Evolutionary conservation across 1,140 invertebrate species (phyloP), one percentile per base, ranked within the genome.

Genomic region (Drosophila nigrodunni): DNA sequence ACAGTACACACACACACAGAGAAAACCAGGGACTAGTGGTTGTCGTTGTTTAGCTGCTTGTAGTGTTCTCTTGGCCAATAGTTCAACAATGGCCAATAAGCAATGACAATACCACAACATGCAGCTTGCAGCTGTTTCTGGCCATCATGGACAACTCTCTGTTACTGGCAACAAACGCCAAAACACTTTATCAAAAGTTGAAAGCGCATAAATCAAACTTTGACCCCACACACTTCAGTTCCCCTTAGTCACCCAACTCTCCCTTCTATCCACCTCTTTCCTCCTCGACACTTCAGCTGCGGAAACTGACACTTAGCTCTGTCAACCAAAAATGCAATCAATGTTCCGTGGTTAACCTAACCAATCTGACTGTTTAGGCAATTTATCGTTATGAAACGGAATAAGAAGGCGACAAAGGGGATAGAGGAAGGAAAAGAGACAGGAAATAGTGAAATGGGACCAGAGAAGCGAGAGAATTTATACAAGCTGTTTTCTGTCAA

Each of bases 171-270:
- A 57, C 66, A 50, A 66, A 85, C 77, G 83, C 59, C 82, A 70
- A 79, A 30, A 80, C 82, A 88, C 82, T 87, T 87, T 87, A 80
- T 87, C 82, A 87, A 87, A 79, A 88, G 80, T 83, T 73, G 69
- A 80, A 59, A 67, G 39, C 64, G 64, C 83, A 87, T 87, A 87
- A 87, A 88, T 87, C 82, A 87, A 80, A 87, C 50, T 35, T 3
- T 13, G 30, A 54, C n/a, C 50, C 50, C 50, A 30, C 25, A 13
- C n/a, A 15, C 50, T 34, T 7, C 41, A n/a, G 25, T 30, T 30
- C 0, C 25, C 39, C 39, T 11, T 3, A 15, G 15, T 15, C 15
- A 15, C 15, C 15, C 15, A 15, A 4, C 10, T 41, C 39, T 10
- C 39, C 11, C 2, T 2, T 43, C 30, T 3, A n/a, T 35, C 25